Evolutionary conservation across 2,113 vertebrate species (phyloP).

Genomic region (Acanthochromis polyacanthus): DNA sequence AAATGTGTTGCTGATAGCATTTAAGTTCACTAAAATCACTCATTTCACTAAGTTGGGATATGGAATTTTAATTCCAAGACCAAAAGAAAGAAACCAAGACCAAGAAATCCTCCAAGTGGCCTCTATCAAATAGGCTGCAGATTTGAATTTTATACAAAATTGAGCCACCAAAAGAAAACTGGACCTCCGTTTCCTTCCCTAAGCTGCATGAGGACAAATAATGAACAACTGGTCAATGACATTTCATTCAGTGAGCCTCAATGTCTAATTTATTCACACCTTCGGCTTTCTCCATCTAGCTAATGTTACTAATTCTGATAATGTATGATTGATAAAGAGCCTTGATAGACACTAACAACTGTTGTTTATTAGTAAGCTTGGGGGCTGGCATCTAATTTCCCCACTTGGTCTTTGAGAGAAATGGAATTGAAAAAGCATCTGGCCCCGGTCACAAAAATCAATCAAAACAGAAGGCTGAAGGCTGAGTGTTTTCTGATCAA

Average conservation of each 20-base stretch:
- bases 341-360: not conserved
- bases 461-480: constrained; percentile 20
- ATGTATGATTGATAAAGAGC: not conserved
- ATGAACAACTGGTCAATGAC: not conserved
- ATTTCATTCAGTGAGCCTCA: not conserved
- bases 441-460: constrained; percentile 22
- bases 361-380: not conserved
- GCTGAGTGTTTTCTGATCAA: constrained; percentile 45
- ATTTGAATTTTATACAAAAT: not conserved
- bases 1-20: not conserved
- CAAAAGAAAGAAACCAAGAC: too few relatives aligned
- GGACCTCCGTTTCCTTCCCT: not conserved
- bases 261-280: not conserved
- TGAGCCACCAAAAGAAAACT: not conserved
- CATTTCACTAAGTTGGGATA: too few relatives aligned
- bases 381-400: not conserved
- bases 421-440: constrained; percentile 17
- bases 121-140: not conserved
- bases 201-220: not conserved
- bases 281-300: too few relatives aligned
- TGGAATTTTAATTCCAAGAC: too few relatives aligned
- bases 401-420: not conserved
- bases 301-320: not conserved
- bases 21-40: too few relatives aligned
- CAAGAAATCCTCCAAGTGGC: not conserved